These are phyloP conservation scores for Rhodeus uyekii DNA, from an alignment of 2,797 vertebrate genomes.

Conservation along the genomic window DNA sequence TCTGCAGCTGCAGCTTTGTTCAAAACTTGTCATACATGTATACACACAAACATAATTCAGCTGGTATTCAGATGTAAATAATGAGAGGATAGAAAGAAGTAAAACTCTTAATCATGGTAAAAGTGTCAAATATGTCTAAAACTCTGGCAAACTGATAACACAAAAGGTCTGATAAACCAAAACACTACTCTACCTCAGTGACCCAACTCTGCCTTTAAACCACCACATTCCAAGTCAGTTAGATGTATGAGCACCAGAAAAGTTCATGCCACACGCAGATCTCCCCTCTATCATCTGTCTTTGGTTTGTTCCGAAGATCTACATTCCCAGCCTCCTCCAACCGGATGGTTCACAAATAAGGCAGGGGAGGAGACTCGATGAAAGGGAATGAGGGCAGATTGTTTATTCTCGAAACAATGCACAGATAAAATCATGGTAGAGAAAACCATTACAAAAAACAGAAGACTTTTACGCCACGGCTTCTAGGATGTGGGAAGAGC, in stretches of 20 bases:
- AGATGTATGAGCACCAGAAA: constrained; percentile 9
- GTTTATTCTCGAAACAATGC: constrained; percentile 66
- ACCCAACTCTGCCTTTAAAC: constrained; percentile 28
- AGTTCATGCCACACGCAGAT: constrained; percentile 1
- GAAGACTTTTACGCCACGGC: constrained; percentile 30
- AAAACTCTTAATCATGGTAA: not conserved
- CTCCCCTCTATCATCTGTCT: constrained; percentile 35
- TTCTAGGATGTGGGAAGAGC: constrained; percentile 44
- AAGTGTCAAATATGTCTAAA: not conserved
- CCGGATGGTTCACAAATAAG: constrained; percentile 47
- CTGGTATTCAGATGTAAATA: not conserved
- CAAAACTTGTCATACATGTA: not conserved
- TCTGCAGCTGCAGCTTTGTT: not conserved
- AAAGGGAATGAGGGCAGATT: constrained; percentile 41
- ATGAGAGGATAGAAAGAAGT: not conserved
- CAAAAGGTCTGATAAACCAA: not conserved
- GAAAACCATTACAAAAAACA: constrained; percentile 37
- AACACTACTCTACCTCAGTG: constrained; percentile 42
- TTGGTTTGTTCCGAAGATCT: constrained; percentile 47
- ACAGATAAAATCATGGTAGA: constrained; percentile 47
- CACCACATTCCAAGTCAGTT: constrained; percentile 24
- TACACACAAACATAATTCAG: not conserved
- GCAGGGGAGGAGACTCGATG: constrained; percentile 36
- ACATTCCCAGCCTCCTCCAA: constrained; percentile 48
- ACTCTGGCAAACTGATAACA: not conserved